Conservation (phyloP, 1,140 invertebrate genomes). For the Triops cancriformis region DNA sequence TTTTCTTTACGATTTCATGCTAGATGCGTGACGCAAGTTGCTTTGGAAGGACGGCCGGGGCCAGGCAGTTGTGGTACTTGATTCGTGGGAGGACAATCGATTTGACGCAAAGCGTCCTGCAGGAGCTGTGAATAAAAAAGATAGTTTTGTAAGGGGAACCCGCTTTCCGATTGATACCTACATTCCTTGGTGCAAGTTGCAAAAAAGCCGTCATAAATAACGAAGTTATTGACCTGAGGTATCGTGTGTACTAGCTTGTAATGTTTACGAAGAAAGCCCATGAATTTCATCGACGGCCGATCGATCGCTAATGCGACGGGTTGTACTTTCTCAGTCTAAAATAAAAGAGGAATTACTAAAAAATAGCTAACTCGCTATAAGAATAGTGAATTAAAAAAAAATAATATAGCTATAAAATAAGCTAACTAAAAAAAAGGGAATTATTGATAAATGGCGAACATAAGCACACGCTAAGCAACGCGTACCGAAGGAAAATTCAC, state of each 20-base stretch:
- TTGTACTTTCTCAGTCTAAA: slow-evolving; percentile 57
- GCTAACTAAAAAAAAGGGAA: too few species aligned
- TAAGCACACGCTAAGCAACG: too few species aligned
- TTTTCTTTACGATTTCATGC: background rate
- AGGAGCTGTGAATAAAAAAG: background rate
- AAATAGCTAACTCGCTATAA: too few species aligned
- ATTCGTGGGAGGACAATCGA: background rate
- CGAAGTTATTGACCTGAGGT: slow-evolving; percentile 80
- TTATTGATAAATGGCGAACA: too few species aligned
- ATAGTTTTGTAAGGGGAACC: background rate
- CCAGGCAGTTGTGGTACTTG: background rate
- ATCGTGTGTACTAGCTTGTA: slow-evolving; percentile 61
- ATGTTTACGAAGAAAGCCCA: slow-evolving; percentile 73
- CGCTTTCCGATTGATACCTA: background rate
- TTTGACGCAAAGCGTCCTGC: background rate
- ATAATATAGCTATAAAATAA: too few species aligned
- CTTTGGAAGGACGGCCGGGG: background rate
- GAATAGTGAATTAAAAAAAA: too few species aligned
- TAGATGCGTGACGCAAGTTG: background rate
- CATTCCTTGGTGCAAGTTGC: slow-evolving; percentile 31
- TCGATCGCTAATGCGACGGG: slow-evolving; percentile 76
- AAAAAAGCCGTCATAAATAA: slow-evolving; percentile 76
- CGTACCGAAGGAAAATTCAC: too few species aligned
- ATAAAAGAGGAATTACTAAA: background rate
- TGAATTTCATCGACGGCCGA: slow-evolving; percentile 76